These are phyloP conservation scores for Gracilinanus agilis DNA, from an alignment of 2,113 vertebrate genomes.

Conservation along the genomic window DNA sequence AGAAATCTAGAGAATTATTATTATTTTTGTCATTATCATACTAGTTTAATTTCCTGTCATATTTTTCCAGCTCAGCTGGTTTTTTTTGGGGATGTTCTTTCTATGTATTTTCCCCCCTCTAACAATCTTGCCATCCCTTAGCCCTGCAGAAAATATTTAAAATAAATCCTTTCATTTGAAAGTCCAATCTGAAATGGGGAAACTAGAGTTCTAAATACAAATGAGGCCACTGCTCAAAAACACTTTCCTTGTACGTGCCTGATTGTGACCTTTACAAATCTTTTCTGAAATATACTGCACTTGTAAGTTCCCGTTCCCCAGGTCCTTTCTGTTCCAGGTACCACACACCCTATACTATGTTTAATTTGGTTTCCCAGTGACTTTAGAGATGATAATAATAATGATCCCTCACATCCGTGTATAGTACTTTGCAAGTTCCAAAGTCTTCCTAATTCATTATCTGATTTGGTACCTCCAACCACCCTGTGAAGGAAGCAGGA, in stretches of 20 bases:
- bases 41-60: constrained; percentile 63
- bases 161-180: constrained; percentile 74
- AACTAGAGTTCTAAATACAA: constrained; percentile 59
- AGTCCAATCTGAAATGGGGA: constrained; percentile 70
- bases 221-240: constrained; percentile 25
- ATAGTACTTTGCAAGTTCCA: neutral
- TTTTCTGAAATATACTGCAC: neutral
- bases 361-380: neutral
- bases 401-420: neutral
- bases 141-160: constrained; percentile 48
- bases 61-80: constrained; percentile 57
- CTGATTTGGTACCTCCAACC: neutral
- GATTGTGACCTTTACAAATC: constrained; percentile 52
- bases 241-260: constrained; percentile 1
- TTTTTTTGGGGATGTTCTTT: neutral
- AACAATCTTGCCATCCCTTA: neutral
- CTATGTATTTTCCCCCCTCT: neutral
- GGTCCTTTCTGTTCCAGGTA: neutral
- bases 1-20: neutral
- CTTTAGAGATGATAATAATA: neutral
- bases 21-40: constrained; percentile 13
- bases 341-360: neutral
- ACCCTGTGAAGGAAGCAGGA: neutral
- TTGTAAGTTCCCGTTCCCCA: neutral
- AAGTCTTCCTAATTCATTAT: neutral